Base-by-base conservation (phyloP, 2,797 vertebrate species). In the Eospalax fontanierii region DNA sequence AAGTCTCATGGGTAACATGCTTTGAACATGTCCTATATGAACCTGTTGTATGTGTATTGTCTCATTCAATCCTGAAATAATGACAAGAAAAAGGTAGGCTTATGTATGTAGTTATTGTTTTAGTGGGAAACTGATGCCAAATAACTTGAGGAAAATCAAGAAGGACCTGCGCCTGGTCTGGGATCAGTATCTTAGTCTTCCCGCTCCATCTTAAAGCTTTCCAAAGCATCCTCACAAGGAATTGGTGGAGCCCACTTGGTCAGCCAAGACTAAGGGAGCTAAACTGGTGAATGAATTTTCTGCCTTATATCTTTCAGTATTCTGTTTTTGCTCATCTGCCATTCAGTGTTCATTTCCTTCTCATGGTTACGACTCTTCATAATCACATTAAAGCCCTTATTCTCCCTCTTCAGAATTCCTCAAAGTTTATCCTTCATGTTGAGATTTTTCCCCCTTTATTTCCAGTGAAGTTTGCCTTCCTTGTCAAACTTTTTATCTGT, bases 361-460 rank as follows among this genome's bases (percentile, higher is more conserved):
- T 57, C 26, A 40, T 38, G 7, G 22, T 15, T 28, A 79, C 26
- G 4, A 24, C 3, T 73, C 35, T 92, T 12, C 87, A 40, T 43
- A 74, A 50, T 91, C 24, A 78, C 7, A n/a, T 65, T 92, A 66
- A 92, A 38, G 28, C 16, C 10, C 46, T 71, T 3, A 33, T 4
- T 76, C 16, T 86, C 57, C 4, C 22, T 87, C 43, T 94, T 91
- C 68, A 18, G 33, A 88, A 93, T 96, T 83, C 4, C 7, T 76
- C 75, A 57, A 50, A 28, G 22, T 86, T 86, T 79, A 65, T 66
- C 78, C 10, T 21, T 6, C 57, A 43, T 57, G 46, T 38, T 94
- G 61, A 89, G 28, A 95, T 78, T 4, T n/a, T 35, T 78, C 65
- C 59, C 22, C 10, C 89, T 83, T 75, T 50, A 61, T 87, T 95